A percentile compares a stretch with the other conserved stretches of the same genome.
Evolutionary conservation across 2,113 vertebrate species (phyloP).

Genomic region (Epinephelus fuscoguttatus): DNA sequence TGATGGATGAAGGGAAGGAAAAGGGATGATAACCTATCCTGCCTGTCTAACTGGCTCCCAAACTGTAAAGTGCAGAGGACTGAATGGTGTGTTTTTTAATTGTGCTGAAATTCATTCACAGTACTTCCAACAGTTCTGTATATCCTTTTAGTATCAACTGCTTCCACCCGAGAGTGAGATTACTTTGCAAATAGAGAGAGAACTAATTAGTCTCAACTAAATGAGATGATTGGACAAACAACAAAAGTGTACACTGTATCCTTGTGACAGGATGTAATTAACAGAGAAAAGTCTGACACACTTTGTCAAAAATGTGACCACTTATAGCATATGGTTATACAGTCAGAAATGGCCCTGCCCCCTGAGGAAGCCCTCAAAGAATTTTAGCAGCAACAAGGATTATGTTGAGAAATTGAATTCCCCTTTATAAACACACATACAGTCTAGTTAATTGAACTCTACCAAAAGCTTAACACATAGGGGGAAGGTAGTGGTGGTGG

Average conservation of each 20-base stretch:
- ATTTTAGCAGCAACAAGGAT: not conserved
- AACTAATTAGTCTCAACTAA: constrained; percentile 1
- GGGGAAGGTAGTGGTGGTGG: too few relatives aligned
- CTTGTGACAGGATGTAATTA: not conserved
- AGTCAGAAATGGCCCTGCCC: not conserved
- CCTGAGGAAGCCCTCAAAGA: not conserved
- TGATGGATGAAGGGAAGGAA: too few relatives aligned
- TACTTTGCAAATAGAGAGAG: not conserved
- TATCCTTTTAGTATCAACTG: not conserved
- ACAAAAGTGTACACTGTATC: not conserved
- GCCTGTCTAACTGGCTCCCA: not conserved
- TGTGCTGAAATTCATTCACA: not conserved
- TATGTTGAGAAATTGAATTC: not conserved
- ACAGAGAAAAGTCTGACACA: not conserved
- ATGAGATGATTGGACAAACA: not conserved
- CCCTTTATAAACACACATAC: not conserved
- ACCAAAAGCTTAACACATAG: not conserved
- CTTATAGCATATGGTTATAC: not conserved
- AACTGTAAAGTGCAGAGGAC: not conserved
- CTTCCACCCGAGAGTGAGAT: not conserved
- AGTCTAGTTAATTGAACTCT: not conserved
- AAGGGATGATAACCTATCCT: not conserved
- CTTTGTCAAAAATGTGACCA: not conserved
- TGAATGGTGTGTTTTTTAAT: not conserved
- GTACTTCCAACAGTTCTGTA: not conserved